Base-by-base conservation (phyloP, 2,797 vertebrate genomes). In the Pseudochirops corinnae region DNA sequence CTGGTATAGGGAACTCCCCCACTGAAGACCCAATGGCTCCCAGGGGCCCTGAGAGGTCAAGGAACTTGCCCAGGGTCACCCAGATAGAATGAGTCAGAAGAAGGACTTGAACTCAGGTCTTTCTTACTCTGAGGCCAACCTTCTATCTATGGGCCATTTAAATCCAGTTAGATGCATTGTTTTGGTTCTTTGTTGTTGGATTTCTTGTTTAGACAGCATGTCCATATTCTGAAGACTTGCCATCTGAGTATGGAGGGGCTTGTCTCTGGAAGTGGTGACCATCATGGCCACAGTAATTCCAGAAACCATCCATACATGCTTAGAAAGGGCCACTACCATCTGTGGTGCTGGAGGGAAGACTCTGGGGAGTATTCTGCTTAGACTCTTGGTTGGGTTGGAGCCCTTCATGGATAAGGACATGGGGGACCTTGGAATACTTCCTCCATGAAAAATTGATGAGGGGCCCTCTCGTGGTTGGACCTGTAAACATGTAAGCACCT, bases 401-500 rank as follows among this genome's bases (percentile, higher is more conserved):
- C n/a, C 4, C n/a, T 82, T 82, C 67, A 82, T 82, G 18, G 6
- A 46, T 82, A 10, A 24, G 6, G n/a, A 46, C n/a, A 39, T 18
- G 0, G 31, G 67, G n/a, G n/a, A 39, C 18, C 18, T 21, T 39
- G n/a, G 67, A 39, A 39, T 39, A 82, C n/a, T 46, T 82, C n/a
- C n/a, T 39, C 67, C 67, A 82, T 82, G n/a, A 82, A 82, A 39
- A 82, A 82, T 82, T 82, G n/a, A 82, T 82, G 67, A 74, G n/a
- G n/a, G 18, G 18, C 21, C n/a, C 28, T 82, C 67, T 82, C 24
- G 67, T 39, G n/a, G n/a, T 82, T 82, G 67, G 67, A 39, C 6
- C 7, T 21, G n/a, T 7, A 0, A 39, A n/a, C 33, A n/a, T 39
- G n/a, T n/a, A 24, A 82, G 62, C 9, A 18, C 18, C 67, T 39